These are phyloP conservation scores for Suillia variegata DNA, from an alignment of 2,888 invertebrate genomes.

Conservation along the genomic window DNA sequence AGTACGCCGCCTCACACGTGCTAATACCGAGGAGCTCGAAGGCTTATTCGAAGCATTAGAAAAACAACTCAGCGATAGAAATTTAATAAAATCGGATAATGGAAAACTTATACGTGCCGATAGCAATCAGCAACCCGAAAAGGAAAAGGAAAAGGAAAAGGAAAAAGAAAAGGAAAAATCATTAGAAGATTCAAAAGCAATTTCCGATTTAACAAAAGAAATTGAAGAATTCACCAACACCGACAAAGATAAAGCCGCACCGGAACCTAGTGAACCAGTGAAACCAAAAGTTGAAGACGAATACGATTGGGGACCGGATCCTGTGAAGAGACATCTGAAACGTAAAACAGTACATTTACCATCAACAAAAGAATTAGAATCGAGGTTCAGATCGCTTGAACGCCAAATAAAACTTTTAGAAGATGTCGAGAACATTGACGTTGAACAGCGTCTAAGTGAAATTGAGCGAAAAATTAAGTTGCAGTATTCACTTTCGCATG, in stretches of 20 bases:
- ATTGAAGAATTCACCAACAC: slow-evolving; percentile 42
- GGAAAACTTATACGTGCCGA: slow-evolving; percentile 36
- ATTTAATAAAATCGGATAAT: slow-evolving; percentile 42
- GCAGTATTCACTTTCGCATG: slow-evolving; percentile 53
- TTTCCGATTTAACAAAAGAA: slow-evolving; percentile 47
- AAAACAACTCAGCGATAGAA: slow-evolving; percentile 49
- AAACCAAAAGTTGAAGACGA: slow-evolving; percentile 24
- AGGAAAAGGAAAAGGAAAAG: slow-evolving; percentile 23
- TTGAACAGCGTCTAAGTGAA: slow-evolving; percentile 48
- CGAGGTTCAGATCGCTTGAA: slow-evolving; percentile 52
- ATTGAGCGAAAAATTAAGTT: slow-evolving; percentile 54
- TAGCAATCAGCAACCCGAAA: slow-evolving; percentile 23
- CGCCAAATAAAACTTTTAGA: slow-evolving; percentile 51
- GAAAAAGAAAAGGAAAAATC: slow-evolving; percentile 24
- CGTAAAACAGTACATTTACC: slow-evolving; percentile 51
- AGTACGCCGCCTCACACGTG: slow-evolving; percentile 49
- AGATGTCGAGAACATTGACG: slow-evolving; percentile 55
- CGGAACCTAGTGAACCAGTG: slow-evolving; percentile 14
- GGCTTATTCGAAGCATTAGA: slow-evolving; percentile 52
- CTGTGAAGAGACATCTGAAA: slow-evolving; percentile 50
- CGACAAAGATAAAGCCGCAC: slow-evolving; percentile 18
- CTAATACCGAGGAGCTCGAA: slow-evolving; percentile 54
- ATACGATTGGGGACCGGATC: slow-evolving; percentile 53
- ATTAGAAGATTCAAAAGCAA: slow-evolving; percentile 40
- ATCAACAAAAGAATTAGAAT: slow-evolving; percentile 54